Evolutionary conservation across 30 jellyfish, hydroid and myxozoan species (phyloP), one percentile per base, ranked within the genome.

Genomic region (Chrysaora quinquecirrha): DNA sequence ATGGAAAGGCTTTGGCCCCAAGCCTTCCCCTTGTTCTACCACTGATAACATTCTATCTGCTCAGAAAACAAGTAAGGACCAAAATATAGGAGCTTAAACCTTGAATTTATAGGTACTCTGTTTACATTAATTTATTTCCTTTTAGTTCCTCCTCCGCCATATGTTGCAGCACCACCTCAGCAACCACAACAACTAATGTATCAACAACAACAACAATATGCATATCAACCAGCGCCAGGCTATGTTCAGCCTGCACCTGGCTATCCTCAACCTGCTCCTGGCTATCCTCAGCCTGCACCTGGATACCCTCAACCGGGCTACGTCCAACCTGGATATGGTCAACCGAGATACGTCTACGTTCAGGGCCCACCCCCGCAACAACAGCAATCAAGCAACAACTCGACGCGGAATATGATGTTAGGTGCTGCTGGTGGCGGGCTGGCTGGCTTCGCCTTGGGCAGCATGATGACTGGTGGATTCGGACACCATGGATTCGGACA

Each of bases 371-470:
- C 94, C 7, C 96, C 54, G 23, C 98, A 92, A 34, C 97, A 88
- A 49, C 96, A 93, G 77, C 92, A 52, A 34, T 48, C 87, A 29
- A 78, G 93, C 71, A 78, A 76, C 71, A 93, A 87, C 78, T 80
- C 88, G 16, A 69, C 97, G 49, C 75, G 98, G 20, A 93, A 87
- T 61, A 86, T 93, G 98, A 35, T 93, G 28, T 87, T 93, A 11
- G 98, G 97, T 24, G 98, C 97, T 33, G 98, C 97, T 1, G 96
- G 90, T 18, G 98, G 98, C 1, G 89, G 95, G 43, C 89, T 93
- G 3, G 98, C 95, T 10, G 98, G 98, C 6, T 93, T 58, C 73
- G 87, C 87, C 54, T 34, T 93, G 76, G 98, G 98, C 1, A 87
- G 96, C 58, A 78, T 83, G 90, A 78, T 93, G 80, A 29, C 90